Evolutionary conservation across 2,888 invertebrate species (phyloP), one percentile per base, ranked within the genome.

Genomic region (Oscheius sp.): DNA sequence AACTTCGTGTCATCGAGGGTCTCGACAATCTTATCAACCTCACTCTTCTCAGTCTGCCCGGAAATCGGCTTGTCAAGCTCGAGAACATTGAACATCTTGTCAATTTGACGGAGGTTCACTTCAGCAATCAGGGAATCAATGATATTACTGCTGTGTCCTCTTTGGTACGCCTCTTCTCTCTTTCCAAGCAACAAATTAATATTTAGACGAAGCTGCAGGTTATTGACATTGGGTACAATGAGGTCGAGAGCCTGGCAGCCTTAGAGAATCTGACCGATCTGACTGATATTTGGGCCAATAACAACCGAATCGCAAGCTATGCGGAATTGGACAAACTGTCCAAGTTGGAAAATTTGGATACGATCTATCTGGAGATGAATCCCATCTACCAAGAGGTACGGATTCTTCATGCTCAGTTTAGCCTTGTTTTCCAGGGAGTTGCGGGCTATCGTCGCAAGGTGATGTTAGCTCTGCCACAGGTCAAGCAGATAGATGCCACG

Each of bases 211-310:
- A 90, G 59, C 79, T 99, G 71, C 93, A 94, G 79, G 97, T 96
- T 0, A 90, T 99, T 74, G 99, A 99, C 90, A 89, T 98, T 84
- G 95, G 96, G 0, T 92, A 93, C 84, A 99, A 99, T 90, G 93
- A 93, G 88, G 93, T 99, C 33, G 92, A 93, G 51, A 91, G 90
- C 1, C 93, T 99, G 79, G 93, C 94, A 78, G 95, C 95, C 89
- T 90, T 98, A 11, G 90, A 91, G 11, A 93, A 94, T 89, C 92
- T 99, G 86, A 89, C 85, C 1, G 91, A 93, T n/a, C 91, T 99
- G 79, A 93, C 95, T 88, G 99, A 99, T 90, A 92, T 99, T 86
- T 99, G 99, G 99, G 90, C 96, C 77, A 98, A 98, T 89, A 94
- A 96, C 90, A 97, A 98, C 90, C 91, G 93, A 84, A 92, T 99